Percentiles rank a stretch among this genome's conserved stretches.
phyloP scores from a whole-genome alignment of 2,113 vertebrate species.

The Odocoileus hemionus region DNA sequence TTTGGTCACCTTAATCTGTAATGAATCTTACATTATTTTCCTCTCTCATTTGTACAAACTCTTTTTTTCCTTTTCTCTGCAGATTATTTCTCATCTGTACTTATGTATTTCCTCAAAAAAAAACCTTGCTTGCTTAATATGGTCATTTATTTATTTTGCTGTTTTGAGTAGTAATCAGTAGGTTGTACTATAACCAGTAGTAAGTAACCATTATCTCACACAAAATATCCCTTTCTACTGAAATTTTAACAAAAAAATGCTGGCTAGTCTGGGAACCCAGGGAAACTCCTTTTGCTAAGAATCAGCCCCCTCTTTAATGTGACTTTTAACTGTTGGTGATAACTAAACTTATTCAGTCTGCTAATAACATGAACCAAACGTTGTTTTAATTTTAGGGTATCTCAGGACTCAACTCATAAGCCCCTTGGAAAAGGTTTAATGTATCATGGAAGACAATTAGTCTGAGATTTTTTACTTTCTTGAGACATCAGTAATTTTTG shows the following conservation, averaged over 20 bases:
- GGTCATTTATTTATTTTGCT: not conserved
- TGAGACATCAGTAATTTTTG: not conserved
- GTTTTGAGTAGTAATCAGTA: not conserved
- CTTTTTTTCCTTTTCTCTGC: not conserved
- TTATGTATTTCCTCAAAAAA: not conserved
- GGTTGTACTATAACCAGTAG: not conserved
- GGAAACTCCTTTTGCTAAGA: not conserved
- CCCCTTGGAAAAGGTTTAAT: not conserved
- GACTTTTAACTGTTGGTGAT: not conserved
- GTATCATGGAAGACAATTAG: not conserved
- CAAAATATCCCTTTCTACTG: not conserved
- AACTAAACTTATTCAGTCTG: not conserved
- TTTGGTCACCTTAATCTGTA: not conserved
- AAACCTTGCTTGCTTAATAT: not conserved
- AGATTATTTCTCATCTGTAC: not conserved
- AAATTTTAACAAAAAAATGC: not conserved
- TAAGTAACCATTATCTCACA: not conserved
- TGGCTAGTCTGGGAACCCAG: not conserved
- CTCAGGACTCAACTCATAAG: not conserved
- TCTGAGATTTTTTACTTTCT: not conserved
- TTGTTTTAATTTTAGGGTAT: not conserved
- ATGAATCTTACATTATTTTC: not conserved
- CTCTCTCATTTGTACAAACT: not conserved
- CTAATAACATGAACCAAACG: not conserved
- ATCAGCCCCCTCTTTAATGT: not conserved